These are phyloP conservation scores for Astreopora myriophthalma DNA, from an alignment of 64 coral and sea anemone genomes.

Conservation along the genomic window DNA sequence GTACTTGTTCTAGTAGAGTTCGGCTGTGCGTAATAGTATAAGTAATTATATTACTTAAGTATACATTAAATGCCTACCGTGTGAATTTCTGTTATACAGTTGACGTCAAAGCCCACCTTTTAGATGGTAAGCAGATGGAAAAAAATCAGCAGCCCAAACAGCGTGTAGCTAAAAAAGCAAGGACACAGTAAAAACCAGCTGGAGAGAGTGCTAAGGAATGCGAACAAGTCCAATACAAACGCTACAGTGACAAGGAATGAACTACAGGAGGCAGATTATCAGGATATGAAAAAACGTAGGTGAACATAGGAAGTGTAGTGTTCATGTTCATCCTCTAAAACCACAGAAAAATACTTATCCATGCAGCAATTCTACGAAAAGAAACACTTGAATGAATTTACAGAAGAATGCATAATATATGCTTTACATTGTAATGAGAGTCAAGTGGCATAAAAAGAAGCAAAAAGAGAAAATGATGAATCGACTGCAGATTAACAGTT, in stretches of 20 bases:
- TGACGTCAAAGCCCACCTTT: neutral
- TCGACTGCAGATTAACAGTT: too few relatives aligned
- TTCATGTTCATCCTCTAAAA: neutral
- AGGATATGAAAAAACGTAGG: constrained; percentile 18
- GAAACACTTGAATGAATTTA: neutral
- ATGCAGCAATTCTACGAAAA: neutral
- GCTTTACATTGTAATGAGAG: too few relatives aligned
- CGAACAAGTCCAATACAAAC: neutral
- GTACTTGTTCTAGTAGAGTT: neutral
- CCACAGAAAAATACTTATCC: neutral
- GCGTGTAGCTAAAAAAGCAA: neutral
- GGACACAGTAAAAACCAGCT: neutral
- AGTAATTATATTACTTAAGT: neutral
- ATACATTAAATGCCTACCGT: neutral
- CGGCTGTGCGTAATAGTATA: too few relatives aligned
- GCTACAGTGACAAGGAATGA: constrained; percentile 6
- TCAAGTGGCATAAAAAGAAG: too few relatives aligned
- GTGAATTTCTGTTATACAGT: constrained; percentile 3
- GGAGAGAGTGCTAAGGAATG: neutral
- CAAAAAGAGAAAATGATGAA: too few relatives aligned
- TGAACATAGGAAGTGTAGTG: constrained; percentile 24
- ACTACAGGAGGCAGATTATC: neutral
- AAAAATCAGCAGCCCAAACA: neutral
- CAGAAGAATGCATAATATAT: neutral
- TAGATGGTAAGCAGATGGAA: neutral